Evolutionary conservation across 2,797 vertebrate species (phyloP).

Genomic region (Meriones psammophilus): DNA sequence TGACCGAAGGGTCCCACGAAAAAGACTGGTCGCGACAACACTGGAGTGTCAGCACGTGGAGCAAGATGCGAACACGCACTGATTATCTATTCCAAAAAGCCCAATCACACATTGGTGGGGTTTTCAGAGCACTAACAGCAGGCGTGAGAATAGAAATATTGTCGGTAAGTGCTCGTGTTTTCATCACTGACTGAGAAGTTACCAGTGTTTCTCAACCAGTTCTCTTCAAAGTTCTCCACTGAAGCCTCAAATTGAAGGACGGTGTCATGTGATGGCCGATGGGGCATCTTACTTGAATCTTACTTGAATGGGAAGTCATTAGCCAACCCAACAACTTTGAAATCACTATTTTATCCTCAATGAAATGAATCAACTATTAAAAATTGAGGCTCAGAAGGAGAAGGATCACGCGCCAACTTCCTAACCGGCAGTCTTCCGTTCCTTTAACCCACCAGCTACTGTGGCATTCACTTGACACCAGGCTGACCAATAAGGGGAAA

Average conservation of each 20-base stretch:
- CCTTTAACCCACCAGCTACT: not conserved
- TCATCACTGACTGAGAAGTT: slow-evolving; percentile 48
- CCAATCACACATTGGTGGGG: not conserved
- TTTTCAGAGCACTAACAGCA: not conserved
- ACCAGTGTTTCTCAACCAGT: not conserved
- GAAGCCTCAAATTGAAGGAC: slow-evolving; percentile 34
- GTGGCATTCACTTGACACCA: not conserved
- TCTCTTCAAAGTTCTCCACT: slow-evolving; percentile 31
- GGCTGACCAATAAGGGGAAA: not conserved
- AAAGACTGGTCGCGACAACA: not conserved
- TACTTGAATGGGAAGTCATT: not conserved
- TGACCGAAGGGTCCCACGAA: not conserved
- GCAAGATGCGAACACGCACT: slow-evolving; percentile 1
- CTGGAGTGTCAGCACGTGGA: not conserved
- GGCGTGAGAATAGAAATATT: slow-evolving; percentile 17
- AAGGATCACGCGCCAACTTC: not conserved
- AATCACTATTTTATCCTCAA: not conserved
- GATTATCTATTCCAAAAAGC: slow-evolving; percentile 1
- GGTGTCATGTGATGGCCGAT: not conserved
- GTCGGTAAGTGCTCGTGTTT: slow-evolving; percentile 1
- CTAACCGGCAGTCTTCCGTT: not conserved
- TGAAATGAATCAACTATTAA: not conserved
- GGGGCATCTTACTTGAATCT: not conserved
- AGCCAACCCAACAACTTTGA: not conserved
- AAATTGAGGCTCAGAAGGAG: not conserved